Evolutionary conservation across 1,140 invertebrate species (phyloP), one percentile per base, ranked within the genome.

Genomic region (Samia ricini): DNA sequence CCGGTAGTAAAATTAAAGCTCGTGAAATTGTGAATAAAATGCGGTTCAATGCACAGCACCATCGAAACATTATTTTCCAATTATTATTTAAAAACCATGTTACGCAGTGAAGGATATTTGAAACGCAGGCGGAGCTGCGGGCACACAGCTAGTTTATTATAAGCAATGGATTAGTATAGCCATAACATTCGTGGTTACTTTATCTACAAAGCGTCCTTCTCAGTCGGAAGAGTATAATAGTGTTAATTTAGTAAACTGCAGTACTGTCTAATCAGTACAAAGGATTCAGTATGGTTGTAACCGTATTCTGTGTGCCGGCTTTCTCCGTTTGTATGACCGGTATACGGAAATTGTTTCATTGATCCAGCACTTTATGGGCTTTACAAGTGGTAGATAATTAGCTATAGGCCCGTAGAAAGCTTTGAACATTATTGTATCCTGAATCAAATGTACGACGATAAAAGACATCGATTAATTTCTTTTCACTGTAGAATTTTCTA

Each of bases 191-290:
- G 18, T 42, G 33, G 33, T 42, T 42, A 42, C 33, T 42, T 42
- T 42, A 10, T 42, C 33, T 42, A 42, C 4, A 23, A 23, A 21
- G 4, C 56, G 21, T 54, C 60, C 63, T 52, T 61, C 56, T 19
- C 20, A 33, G 55, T 63, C 57, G 59, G 63, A 62, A 76, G 52
- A 66, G 67, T 56, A 74, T 77, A 77, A 77, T 79, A 64, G 67
- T 69, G 69, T 72, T 77, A 79, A 77, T 79, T 79, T 72, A 63
- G 65, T 79, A 77, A 77, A 75, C 65, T 59, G 57, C 68, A 66
- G 68, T 33, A 58, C 56, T 70, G 67, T 73, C 57, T 54, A 42
- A 64, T 64, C 60, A 26, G 29, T 56, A 71, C 67, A 73, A 73
- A 71, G 63, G 64, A 60, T 63, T 55, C 60, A 48, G n/a, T 66